phyloP scores from a whole-genome alignment of 2,888 invertebrate genomes.

The Tetragonisca angustula region DNA sequence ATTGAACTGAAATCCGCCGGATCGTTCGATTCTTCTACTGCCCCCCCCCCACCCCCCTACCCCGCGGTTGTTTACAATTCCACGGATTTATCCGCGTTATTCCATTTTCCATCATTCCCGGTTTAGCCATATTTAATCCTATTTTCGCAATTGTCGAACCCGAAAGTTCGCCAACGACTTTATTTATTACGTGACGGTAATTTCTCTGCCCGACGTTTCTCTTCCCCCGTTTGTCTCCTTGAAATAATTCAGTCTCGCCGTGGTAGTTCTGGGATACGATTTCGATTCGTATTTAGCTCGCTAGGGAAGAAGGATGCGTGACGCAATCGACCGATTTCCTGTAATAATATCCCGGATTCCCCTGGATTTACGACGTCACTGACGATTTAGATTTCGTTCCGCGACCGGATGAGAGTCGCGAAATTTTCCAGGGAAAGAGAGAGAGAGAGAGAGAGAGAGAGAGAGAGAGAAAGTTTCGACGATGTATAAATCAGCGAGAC shows the following conservation, averaged over 20 bases:
- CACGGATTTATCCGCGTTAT: constrained; percentile 22
- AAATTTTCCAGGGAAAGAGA: constrained; percentile 19
- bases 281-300: constrained; percentile 31
- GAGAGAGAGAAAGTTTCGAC: constrained; percentile 46
- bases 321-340: constrained; percentile 61
- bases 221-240: background rate
- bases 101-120: constrained; percentile 12
- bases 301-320: constrained; percentile 42
- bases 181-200: constrained; percentile 27
- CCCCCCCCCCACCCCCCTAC: background rate
- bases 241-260: constrained; percentile 37
- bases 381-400: constrained; percentile 58
- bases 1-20: constrained; percentile 12
- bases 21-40: background rate
- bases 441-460: background rate
- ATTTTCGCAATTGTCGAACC: constrained; percentile 28
- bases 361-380: constrained; percentile 49
- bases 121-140: constrained; percentile 17
- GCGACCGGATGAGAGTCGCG: constrained; percentile 43
- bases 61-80: constrained; percentile 34
- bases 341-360: constrained; percentile 50
- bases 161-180: constrained; percentile 1
- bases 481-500: constrained; percentile 53
- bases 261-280: constrained; percentile 8
- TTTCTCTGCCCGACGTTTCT: constrained; percentile 4